Evolutionary conservation across 2,797 vertebrate genomes (phyloP), one percentile per base, ranked within the genome.

Genomic region (Neosilurus hyrtlii): DNA sequence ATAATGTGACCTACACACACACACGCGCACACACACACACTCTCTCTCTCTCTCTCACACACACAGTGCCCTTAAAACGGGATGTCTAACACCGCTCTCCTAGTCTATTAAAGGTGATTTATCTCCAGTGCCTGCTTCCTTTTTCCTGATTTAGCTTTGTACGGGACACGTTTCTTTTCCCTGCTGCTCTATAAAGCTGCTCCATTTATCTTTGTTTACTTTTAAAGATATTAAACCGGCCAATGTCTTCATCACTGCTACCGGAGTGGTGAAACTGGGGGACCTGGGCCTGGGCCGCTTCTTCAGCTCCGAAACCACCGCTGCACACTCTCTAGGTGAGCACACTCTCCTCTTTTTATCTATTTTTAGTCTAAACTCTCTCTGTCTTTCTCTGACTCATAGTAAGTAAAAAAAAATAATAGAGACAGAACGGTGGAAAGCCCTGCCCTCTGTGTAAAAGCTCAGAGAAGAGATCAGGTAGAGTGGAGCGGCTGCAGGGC

Each of bases 261-360:
- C 96, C 59, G 98, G 98, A 82, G 97, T 98, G 90, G 98, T 99
- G 85, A 99, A 99, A 91, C 95, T 99, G 84, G 97, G 98, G 88
- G 97, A 99, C 87, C 93, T 99, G 84, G 97, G 98, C 20, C 92
- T 99, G 87, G 97, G 97, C 84, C 94, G 97, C 68, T 99, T 98
- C 95, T 99, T 99, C 94, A 99, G 97, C 91, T 99, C 97, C 87
- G 98, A 98, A 95, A 99, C 97, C 87, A 98, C 97, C 43, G 97
- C 96, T 15, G 97, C 97, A 89, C 98, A 99, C 94, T 99, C 97
- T 83, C 93, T 98, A 93, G 97, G 97, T 99, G 93, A 95, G 92
- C 82, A 11, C 82, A 52, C 11, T 43, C 30, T 16, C 30, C 18
- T 62, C 18, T 24, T 30, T 73, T 57, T 76, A 20, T 54, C 63